Conservation (phyloP, 2,797 vertebrate species). For the Miichthys miiuy region DNA sequence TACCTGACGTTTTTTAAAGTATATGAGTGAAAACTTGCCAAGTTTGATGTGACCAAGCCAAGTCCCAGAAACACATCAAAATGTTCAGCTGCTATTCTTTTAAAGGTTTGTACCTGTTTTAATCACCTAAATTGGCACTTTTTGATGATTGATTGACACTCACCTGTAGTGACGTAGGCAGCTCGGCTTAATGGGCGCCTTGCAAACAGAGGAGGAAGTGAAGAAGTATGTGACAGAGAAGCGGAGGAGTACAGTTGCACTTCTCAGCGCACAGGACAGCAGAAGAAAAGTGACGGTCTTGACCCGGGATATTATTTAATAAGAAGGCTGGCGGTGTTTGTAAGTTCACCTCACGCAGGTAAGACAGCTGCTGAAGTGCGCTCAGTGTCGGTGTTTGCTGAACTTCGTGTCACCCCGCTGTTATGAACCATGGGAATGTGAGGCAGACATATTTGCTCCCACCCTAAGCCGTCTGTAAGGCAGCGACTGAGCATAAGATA, state of each 20-base stretch:
- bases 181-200: slow-evolving; percentile 44
- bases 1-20: background rate
- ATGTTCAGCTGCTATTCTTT: too few species aligned
- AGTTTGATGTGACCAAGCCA: background rate
- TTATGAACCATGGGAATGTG: slow-evolving; percentile 65
- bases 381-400: rapidly evolving
- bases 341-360: slow-evolving; percentile 59
- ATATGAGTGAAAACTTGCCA: background rate
- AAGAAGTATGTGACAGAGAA: slow-evolving; percentile 39
- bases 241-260: slow-evolving; percentile 36
- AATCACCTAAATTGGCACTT: background rate
- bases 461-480: slow-evolving; percentile 59
- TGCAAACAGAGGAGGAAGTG: slow-evolving; percentile 69
- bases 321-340: background rate
- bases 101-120: background rate
- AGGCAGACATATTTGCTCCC: slow-evolving; percentile 75
- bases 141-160: slow-evolving; percentile 46
- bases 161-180: slow-evolving; percentile 81
- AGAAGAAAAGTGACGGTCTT: too few species aligned
- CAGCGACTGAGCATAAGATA: background rate
- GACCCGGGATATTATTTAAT: background rate
- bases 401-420: slow-evolving; percentile 43
- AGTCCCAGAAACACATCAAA: background rate
- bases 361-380: slow-evolving; percentile 8
- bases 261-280: background rate